Conservation (phyloP, 2,888 invertebrate species). For the Reticulitermes lucifugus region DNA sequence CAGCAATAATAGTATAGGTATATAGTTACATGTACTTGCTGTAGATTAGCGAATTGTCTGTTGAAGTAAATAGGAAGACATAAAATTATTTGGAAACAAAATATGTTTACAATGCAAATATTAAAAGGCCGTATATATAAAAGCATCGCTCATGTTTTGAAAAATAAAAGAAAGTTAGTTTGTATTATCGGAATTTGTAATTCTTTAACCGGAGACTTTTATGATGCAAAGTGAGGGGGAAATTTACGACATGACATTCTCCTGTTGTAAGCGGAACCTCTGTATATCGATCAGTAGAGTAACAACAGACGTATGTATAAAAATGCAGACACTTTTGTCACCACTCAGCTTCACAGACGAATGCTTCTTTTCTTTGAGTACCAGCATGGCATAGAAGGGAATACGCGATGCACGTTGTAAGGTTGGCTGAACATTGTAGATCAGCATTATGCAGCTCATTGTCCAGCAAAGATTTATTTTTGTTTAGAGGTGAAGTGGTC, state of each 20-base stretch:
- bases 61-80: too few species aligned
- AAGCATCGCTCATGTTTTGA: too few species aligned
- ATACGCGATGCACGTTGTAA: neutral
- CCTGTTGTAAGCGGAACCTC: slow-evolving; percentile 31
- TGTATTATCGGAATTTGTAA: slow-evolving; percentile 28
- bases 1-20: too few species aligned
- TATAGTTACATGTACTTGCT: too few species aligned
- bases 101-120: too few species aligned
- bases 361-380: slow-evolving; percentile 36
- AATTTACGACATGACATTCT: slow-evolving; percentile 34
- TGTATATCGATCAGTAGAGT: slow-evolving; percentile 18
- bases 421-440: neutral
- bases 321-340: slow-evolving; percentile 41
- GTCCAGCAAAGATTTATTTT: slow-evolving; percentile 14
- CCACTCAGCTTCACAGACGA: slow-evolving; percentile 38
- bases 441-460: slow-evolving; percentile 13
- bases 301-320: slow-evolving; percentile 22
- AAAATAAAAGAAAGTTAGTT: neutral
- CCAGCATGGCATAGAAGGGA: neutral
- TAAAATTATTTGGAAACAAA: too few species aligned
- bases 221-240: neutral
- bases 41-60: too few species aligned
- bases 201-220: slow-evolving; percentile 8
- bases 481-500: slow-evolving; percentile 14
- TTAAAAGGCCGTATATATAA: too few species aligned